phyloP scores from a whole-genome alignment of 1,140 invertebrate genomes.

The Lineus longissimus region DNA sequence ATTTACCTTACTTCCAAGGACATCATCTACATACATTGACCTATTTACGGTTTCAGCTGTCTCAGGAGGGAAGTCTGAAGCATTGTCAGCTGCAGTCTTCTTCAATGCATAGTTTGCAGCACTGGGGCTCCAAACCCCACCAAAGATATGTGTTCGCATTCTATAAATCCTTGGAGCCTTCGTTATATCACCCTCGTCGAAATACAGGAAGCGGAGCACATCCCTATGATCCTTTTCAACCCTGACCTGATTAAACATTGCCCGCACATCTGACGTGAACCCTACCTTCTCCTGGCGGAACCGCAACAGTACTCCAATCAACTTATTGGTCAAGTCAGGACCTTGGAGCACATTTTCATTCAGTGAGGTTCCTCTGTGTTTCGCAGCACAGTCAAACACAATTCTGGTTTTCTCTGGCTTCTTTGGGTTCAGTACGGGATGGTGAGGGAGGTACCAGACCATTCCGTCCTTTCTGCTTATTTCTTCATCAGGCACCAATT shows the following conservation, averaged over 20 bases:
- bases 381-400: constrained; percentile 5
- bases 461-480: background rate
- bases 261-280: background rate
- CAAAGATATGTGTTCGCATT: too few species aligned
- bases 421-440: too few species aligned
- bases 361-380: background rate
- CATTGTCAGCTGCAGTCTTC: too few species aligned
- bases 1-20: background rate
- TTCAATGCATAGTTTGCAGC: too few species aligned
- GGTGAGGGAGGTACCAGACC: too few species aligned
- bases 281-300: constrained; percentile 1
- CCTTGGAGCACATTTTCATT: constrained; percentile 7
- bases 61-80: too few species aligned
- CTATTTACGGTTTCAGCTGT: background rate
- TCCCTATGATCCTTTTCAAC: background rate
- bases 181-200: background rate
- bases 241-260: constrained; percentile 5
- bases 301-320: background rate
- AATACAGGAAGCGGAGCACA: background rate
- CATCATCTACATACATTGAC: constrained; percentile 19
- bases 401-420: constrained; percentile 1
- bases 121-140: too few species aligned
- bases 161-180: too few species aligned
- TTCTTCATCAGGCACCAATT: too few species aligned
- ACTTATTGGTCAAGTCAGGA: background rate